Percentiles rank a stretch among this genome's conserved stretches.
These are phyloP conservation scores for Lepidochrysops patricia DNA, from an alignment of 2,888 invertebrate genomes.

Conservation along the genomic window DNA sequence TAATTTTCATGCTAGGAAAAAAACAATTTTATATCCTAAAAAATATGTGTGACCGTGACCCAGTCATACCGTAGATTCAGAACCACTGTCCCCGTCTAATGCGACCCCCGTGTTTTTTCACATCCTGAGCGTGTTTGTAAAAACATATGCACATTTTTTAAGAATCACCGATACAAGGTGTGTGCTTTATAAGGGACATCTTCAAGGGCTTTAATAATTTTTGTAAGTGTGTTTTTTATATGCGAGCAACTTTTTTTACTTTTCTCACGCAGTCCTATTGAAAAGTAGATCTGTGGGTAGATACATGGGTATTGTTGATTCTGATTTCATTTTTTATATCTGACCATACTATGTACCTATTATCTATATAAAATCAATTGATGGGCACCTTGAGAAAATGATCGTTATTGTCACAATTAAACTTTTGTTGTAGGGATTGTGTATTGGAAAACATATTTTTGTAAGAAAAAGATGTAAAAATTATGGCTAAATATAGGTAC, in stretches of 20 bases:
- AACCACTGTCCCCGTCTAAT: constrained; percentile 28
- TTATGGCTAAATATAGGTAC: no score
- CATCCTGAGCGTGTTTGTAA: constrained; percentile 56
- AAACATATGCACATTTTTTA: constrained; percentile 74
- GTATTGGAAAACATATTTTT: neutral
- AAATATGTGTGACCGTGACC: neutral
- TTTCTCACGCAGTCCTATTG: constrained; percentile 70
- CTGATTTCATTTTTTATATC: constrained; percentile 31
- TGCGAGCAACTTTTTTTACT: constrained; percentile 66
- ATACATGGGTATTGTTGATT: constrained; percentile 54
- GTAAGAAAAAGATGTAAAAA: neutral
- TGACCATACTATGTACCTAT: neutral
- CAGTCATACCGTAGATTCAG: constrained; percentile 31
- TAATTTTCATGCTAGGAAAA: neutral
- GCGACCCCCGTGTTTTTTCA: constrained; percentile 47
- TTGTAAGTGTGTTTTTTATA: constrained; percentile 60
- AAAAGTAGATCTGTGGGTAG: constrained; percentile 69
- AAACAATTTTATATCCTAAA: neutral
- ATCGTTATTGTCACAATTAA: neutral
- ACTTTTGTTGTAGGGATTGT: neutral
- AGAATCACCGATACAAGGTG: constrained; percentile 65
- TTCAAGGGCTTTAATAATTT: constrained; percentile 63
- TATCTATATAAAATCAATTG: neutral
- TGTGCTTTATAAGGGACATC: constrained; percentile 62
- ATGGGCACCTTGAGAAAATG: neutral